These are phyloP conservation scores for Mastomys coucha DNA, from an alignment of 2,113 vertebrate genomes.

Conservation along the genomic window DNA sequence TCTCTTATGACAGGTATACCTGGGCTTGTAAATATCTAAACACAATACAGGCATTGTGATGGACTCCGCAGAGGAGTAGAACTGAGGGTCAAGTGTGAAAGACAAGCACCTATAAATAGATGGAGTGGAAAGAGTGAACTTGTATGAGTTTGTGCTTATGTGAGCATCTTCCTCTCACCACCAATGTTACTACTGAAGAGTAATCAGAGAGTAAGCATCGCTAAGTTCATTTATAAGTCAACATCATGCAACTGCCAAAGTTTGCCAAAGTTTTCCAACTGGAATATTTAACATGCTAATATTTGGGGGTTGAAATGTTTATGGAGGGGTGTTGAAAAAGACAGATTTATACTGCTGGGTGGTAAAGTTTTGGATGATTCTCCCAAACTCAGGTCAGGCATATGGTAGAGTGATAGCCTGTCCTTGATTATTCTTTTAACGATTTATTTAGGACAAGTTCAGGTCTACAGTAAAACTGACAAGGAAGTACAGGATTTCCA, in stretches of 20 bases:
- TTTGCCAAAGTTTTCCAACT: neutral
- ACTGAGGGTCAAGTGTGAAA: neutral
- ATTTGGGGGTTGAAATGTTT: neutral
- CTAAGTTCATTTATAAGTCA: neutral
- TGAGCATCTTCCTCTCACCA: neutral
- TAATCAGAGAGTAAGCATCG: neutral
- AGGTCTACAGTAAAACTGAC: neutral
- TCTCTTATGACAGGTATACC: neutral
- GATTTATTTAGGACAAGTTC: neutral
- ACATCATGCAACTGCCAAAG: neutral
- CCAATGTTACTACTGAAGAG: neutral
- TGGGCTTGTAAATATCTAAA: neutral
- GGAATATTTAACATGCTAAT: neutral
- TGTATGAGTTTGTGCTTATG: slow-evolving; percentile 8
- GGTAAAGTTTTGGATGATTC: neutral
- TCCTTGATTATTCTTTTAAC: neutral
- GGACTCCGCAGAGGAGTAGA: neutral
- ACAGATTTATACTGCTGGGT: neutral
- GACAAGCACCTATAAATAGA: neutral
- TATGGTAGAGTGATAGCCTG: neutral
- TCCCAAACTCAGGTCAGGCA: neutral
- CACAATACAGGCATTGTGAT: neutral
- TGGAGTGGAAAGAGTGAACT: neutral
- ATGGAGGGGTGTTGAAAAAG: neutral
- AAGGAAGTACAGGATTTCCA: neutral